phyloP scores from a whole-genome alignment of 1,140 invertebrate genomes.

The Drosophila funebris region DNA sequence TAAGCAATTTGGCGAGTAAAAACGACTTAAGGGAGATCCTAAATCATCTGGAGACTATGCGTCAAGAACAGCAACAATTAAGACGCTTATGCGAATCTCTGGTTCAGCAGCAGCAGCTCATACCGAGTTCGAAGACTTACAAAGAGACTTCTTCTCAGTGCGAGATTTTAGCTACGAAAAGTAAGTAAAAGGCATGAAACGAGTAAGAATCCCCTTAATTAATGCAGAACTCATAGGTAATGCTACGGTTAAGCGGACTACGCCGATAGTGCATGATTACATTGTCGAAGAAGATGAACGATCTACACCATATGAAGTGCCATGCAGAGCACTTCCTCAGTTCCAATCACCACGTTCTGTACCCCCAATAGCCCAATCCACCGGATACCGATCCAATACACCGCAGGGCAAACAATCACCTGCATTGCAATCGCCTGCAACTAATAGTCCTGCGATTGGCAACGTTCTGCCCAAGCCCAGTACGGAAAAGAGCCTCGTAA shows the following conservation, averaged over 20 bases:
- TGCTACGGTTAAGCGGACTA: constrained; percentile 34
- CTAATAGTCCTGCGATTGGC: background rate
- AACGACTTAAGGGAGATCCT: constrained; percentile 45
- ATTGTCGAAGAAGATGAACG: constrained; percentile 63
- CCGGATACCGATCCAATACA: constrained; percentile 60
- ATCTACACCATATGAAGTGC: background rate
- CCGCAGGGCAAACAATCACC: constrained; percentile 36
- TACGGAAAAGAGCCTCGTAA: constrained; percentile 74
- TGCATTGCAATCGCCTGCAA: background rate
- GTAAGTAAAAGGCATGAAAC: constrained; percentile 24
- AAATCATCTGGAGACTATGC: constrained; percentile 45
- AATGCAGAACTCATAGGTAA: background rate
- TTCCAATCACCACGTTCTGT: constrained; percentile 56
- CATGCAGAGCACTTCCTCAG: constrained; percentile 28
- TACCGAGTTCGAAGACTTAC: constrained; percentile 6
- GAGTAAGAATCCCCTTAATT: background rate
- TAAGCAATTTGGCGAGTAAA: constrained; percentile 46
- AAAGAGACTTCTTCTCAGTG: constrained; percentile 55
- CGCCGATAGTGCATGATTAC: constrained; percentile 64
- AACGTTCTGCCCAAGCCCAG: constrained; percentile 38
- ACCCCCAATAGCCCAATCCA: constrained; percentile 71
- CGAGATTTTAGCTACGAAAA: constrained; percentile 41
- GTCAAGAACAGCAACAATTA: constrained; percentile 59
- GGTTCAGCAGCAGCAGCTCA: constrained; percentile 27
- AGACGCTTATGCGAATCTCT: constrained; percentile 47